Conservation (phyloP, 2,888 invertebrate genomes). For the Chorisops tibialis region DNA sequence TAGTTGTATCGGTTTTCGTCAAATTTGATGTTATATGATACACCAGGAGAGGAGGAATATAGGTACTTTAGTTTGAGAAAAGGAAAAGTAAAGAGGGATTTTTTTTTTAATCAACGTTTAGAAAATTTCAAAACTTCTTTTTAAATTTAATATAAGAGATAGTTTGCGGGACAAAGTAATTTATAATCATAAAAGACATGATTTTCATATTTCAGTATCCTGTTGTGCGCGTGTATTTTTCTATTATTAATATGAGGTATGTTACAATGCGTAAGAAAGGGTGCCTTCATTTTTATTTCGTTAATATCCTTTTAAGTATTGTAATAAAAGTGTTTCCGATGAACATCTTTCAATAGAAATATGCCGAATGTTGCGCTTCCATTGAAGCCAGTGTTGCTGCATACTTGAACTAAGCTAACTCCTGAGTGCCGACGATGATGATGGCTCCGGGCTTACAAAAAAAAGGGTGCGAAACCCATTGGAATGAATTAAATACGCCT, state of each 20-base stretch:
- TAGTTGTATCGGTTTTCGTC: slow-evolving; percentile 18
- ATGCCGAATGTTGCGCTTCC: slow-evolving; percentile 3
- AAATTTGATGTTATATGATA: slow-evolving; percentile 17
- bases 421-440: not conserved
- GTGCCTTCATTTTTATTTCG: no score
- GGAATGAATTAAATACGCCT: slow-evolving; percentile 27
- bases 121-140: no score
- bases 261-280: no score
- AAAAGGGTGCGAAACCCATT: slow-evolving; percentile 32
- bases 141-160: no score
- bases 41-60: not conserved
- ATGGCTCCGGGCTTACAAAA: slow-evolving; percentile 4
- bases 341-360: not conserved
- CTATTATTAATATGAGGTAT: no score
- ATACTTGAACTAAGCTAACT: slow-evolving; percentile 22
- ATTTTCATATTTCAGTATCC: no score
- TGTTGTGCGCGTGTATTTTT: no score
- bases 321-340: slow-evolving; percentile 14
- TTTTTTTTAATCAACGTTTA: no score
- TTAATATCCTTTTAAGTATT: slow-evolving; percentile 14
- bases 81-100: no score
- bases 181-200: no score
- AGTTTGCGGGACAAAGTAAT: no score
- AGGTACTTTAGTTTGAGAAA: no score
- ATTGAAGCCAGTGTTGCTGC: slow-evolving; percentile 3